phyloP scores from a whole-genome alignment of 30 jellyfish, hydroid and myxozoan genomes.

The Catostylus mosaicus region DNA sequence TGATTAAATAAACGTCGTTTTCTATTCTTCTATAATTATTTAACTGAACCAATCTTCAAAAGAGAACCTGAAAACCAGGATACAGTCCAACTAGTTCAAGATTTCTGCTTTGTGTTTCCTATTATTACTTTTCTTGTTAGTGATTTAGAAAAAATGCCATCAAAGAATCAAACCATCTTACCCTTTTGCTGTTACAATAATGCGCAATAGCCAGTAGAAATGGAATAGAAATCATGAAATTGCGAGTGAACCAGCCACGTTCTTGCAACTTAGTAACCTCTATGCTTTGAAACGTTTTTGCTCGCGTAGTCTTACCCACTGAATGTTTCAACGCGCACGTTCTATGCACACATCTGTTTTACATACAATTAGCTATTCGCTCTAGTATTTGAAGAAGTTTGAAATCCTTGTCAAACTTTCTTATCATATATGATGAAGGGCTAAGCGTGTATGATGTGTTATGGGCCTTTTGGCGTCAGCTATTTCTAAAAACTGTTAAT shows the following conservation, averaged over 20 bases:
- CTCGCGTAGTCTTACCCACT: neutral
- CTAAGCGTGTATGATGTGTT: neutral
- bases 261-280: neutral
- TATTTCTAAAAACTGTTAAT: too few relatives aligned
- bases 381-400: neutral
- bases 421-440: slow-evolving; percentile 15
- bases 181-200: neutral
- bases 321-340: neutral
- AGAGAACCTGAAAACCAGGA: too few relatives aligned
- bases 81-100: too few relatives aligned
- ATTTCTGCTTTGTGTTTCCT: too few relatives aligned
- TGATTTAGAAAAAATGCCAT: too few relatives aligned
- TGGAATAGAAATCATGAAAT: neutral
- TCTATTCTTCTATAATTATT: too few relatives aligned
- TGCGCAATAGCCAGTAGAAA: neutral
- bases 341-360: neutral
- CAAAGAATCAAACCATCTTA: neutral
- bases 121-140: too few relatives aligned
- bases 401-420: slow-evolving; percentile 5
- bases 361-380: neutral
- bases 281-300: neutral
- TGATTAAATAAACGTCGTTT: too few relatives aligned
- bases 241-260: neutral
- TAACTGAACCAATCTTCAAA: too few relatives aligned
- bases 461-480: neutral